Base-by-base conservation (phyloP, 2,888 invertebrate genomes). In the Apotomis betuletana region DNA sequence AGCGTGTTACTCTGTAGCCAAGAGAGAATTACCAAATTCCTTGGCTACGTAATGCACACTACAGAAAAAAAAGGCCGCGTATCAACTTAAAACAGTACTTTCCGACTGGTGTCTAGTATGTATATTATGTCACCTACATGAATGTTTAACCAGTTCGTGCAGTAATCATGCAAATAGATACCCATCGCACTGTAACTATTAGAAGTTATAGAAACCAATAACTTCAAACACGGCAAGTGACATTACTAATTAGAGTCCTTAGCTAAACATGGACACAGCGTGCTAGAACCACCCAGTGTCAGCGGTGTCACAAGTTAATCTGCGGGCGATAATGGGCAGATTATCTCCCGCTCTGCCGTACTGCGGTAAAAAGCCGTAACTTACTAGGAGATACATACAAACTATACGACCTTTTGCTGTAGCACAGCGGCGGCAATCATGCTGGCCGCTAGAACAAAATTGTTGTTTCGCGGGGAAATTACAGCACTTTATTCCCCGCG, bases 401-500 rank as follows among this genome's bases (percentile, higher is more conserved):
- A 27, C 2, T 27, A 27, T 27, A 27, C 27, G 27, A 27, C 27
- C 27, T 27, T 27, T 27, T 27, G 27, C 27, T 27, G 27, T 2
- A 27, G 27, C 27, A 27, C 27, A 2, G 2, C 78, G 75, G 63
- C 67, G 75, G 73, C 82, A 84, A 85, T 84, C 82, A 82, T 79
- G 83, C 82, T 84, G 83, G 80, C 80, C 78, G 81, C 81, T 82
- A 82, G 80, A 83, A 79, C 78, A 69, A 79, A 80, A 81, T 79
- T 76, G 78, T 82, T 80, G 82, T 84, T 78, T 78, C 79, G 77
- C 79, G 75, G 75, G 77, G 79, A 81, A 86, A 83, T 87, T 86
- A 82, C 83, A 77, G 81, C 80, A 78, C 82, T 84, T 85, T 82
- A 83, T 82, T 79, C 81, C 75, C 71, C 79, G 77, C 78, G 80